These are phyloP conservation scores for Campoletis sonorensis DNA, from an alignment of 1,140 invertebrate species.

Conservation along the genomic window DNA sequence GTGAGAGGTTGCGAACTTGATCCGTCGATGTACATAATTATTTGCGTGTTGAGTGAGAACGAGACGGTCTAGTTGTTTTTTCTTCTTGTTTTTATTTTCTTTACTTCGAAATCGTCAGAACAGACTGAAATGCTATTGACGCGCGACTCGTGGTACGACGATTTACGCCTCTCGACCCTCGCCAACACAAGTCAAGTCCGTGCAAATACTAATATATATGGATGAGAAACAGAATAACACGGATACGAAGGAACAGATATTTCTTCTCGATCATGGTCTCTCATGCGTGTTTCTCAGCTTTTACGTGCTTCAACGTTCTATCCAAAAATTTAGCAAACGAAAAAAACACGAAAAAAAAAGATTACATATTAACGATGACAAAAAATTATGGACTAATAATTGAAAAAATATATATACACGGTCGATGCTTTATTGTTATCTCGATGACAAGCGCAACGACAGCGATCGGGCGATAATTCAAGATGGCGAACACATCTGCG, in stretches of 20 bases:
- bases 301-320: neutral
- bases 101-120: neutral
- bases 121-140: neutral
- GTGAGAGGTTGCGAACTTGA: neutral
- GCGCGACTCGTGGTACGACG: neutral
- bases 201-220: conserved; percentile 15
- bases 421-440: neutral
- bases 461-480: neutral
- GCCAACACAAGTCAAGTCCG: conserved; percentile 1
- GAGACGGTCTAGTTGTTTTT: neutral
- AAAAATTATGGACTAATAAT: conserved; percentile 43
- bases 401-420: conserved; percentile 49
- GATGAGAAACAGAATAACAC: neutral
- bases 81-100: neutral
- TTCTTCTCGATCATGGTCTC: neutral
- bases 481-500: conserved; percentile 36
- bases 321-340: neutral
- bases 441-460: too few species aligned
- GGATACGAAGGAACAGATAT: neutral
- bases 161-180: conserved; percentile 23
- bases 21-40: conserved; percentile 29
- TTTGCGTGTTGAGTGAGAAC: neutral
- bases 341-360: conserved; percentile 16
- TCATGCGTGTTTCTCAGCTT: conserved; percentile 10
- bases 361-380: conserved; percentile 41